Base-by-base conservation (phyloP, 2,113 vertebrate species). In the Crotalus horridus region DNA sequence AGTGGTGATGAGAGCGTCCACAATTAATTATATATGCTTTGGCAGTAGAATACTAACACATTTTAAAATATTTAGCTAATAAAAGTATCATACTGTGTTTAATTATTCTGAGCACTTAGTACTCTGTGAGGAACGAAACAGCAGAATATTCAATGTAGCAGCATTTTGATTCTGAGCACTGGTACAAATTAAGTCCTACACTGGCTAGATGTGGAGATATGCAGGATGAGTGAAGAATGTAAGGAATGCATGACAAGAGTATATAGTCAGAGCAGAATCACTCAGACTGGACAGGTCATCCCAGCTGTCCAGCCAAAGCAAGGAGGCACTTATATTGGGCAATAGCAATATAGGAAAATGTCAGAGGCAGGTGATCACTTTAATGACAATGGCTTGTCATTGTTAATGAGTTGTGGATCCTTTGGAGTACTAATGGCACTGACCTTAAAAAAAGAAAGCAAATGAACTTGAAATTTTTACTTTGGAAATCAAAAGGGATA, bases 1-100 rank as follows among this genome's bases (percentile, higher is more conserved):
- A 89, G 48, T 59, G 43, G 4, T 59, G 43, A 0, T 92, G 59
- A 93, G 93, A 1, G 9, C 91, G 93, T 94, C 29, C 88, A 93
- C 51, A 90, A 9, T 91, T 94, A 94, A 93, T 92, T 94, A 59
- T 48, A 92, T 85, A 90, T 94, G 23, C 6, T 59, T 33, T n/a
- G 87, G 8, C 87, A 94, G 48, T 29, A 92, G 89, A 94, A 90
- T 89, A 55, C 53, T 33, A 93, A 23, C 81, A 91, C 53, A 91
- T 61, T 91, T 93, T 86, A 90, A 86, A 74, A 48, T 61, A 95
- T 96, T 94, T 94, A 90, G 23, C 89, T 94, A 93, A 95, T 90
- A 0, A 95, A 96, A 95, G 86, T 29, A 90, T 58, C 96, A 92
- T 87, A 24, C 85, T 87, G 17, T 61, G 81, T 81, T 95, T 93